phyloP scores from a whole-genome alignment of 2,888 invertebrate species.

The Caenorhabditis sp. region DNA sequence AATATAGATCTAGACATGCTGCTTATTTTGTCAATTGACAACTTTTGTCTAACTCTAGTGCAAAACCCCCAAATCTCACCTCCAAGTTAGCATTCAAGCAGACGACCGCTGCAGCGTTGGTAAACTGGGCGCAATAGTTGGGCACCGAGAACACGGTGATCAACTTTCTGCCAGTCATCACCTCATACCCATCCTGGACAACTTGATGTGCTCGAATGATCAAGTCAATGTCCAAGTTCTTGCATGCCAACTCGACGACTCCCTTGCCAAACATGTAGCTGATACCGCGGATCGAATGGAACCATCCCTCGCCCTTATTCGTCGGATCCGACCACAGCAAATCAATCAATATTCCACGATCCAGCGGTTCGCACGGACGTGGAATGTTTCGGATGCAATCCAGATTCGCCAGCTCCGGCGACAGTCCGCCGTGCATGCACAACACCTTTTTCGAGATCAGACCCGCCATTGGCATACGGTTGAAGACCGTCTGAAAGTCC shows the following conservation, averaged over 20 bases:
- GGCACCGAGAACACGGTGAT: conserved; percentile 79
- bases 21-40: no score
- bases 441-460: conserved; percentile 75
- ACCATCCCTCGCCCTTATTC: conserved; percentile 74
- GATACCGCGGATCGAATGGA: conserved; percentile 71
- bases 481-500: conserved; percentile 77
- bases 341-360: conserved; percentile 74
- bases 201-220: conserved; percentile 79
- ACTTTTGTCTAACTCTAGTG: no score
- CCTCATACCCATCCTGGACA: conserved; percentile 78
- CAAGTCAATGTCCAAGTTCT: conserved; percentile 72
- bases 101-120: conserved; percentile 78
- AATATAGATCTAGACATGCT: no score
- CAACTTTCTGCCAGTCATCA: conserved; percentile 75
- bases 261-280: conserved; percentile 77
- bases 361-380: conserved; percentile 74
- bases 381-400: conserved; percentile 71
- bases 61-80: no score
- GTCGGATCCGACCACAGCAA: conserved; percentile 78
- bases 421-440: conserved; percentile 78
- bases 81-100: conserved; percentile 73
- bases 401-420: conserved; percentile 69
- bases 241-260: conserved; percentile 71
- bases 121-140: conserved; percentile 76
- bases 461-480: conserved; percentile 76